These are phyloP conservation scores for Lysandra bellargus DNA, from an alignment of 2,888 invertebrate species.

Conservation along the genomic window DNA sequence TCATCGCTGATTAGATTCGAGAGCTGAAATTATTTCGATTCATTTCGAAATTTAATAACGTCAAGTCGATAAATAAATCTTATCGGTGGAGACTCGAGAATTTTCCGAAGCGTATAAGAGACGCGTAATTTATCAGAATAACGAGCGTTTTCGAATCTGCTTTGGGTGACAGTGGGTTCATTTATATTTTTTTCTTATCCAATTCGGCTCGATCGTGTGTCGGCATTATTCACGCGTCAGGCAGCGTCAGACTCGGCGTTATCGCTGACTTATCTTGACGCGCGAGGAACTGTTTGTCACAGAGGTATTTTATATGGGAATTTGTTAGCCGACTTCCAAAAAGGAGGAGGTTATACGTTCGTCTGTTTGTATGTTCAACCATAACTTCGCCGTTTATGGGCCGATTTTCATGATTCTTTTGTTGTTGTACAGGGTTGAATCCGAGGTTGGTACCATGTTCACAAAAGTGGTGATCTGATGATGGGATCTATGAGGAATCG, in stretches of 20 bases:
- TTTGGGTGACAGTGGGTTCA: conserved; percentile 73
- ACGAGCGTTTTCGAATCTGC: conserved; percentile 75
- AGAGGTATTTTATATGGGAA: not conserved
- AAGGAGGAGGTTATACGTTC: too few species aligned
- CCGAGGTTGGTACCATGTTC: too few species aligned
- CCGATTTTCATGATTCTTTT: too few species aligned
- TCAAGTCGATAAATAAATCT: conserved; percentile 29
- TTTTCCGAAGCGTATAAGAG: conserved; percentile 57
- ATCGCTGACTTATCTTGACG: conserved; percentile 63
- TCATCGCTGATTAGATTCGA: conserved; percentile 22
- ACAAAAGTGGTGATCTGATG: too few species aligned
- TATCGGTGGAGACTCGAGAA: conserved; percentile 30
- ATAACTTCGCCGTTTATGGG: too few species aligned
- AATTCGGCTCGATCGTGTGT: conserved; percentile 73
- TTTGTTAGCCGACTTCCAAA: not conserved
- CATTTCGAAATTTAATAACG: conserved; percentile 30
- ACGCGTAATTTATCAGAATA: conserved; percentile 73
- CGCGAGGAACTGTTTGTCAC: conserved; percentile 66
- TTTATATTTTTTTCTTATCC: conserved; percentile 76
- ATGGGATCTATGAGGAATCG: too few species aligned
- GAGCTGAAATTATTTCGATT: conserved; percentile 24
- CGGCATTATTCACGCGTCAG: conserved; percentile 59
- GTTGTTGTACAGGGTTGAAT: too few species aligned
- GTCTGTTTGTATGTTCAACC: too few species aligned
- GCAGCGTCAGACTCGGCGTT: conserved; percentile 59